Conservation (phyloP, 2,888 invertebrate genomes). For the Elgonia sp. region DNA sequence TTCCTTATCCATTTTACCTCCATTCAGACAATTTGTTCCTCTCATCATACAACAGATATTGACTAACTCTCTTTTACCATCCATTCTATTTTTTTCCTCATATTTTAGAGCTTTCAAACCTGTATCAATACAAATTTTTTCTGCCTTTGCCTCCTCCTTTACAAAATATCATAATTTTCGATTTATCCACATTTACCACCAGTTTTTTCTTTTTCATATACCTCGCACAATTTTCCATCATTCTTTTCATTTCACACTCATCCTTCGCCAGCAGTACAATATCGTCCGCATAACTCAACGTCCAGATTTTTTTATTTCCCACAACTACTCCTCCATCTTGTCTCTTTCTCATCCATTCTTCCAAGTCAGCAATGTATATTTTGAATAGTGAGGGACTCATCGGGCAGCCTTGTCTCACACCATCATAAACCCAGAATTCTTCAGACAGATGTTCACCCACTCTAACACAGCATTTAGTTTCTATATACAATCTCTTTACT, state of each 20-base stretch:
- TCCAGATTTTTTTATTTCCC: background rate
- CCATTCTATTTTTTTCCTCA: background rate
- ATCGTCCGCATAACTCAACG: background rate
- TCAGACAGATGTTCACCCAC: background rate
- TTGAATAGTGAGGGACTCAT: slow-evolving; percentile 37
- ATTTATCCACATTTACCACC: background rate
- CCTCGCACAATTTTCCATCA: background rate
- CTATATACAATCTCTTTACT: background rate
- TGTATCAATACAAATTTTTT: background rate
- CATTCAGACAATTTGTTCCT: background rate
- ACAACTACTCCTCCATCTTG: background rate
- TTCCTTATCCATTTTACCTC: background rate
- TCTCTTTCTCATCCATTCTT: background rate
- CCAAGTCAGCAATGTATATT: background rate
- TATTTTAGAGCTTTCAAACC: too few species aligned
- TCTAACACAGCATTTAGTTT: background rate
- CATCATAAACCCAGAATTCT: slow-evolving; percentile 24
- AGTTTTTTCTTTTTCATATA: background rate
- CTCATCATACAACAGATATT: slow-evolving; percentile 14
- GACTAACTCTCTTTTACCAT: background rate
- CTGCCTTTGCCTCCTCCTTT: background rate
- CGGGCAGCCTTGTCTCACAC: slow-evolving; percentile 28
- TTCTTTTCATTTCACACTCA: background rate
- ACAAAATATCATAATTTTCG: background rate
- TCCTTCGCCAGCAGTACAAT: background rate